Conservation (phyloP, 2,113 vertebrate genomes). For the Forbesichthys agassizii region DNA sequence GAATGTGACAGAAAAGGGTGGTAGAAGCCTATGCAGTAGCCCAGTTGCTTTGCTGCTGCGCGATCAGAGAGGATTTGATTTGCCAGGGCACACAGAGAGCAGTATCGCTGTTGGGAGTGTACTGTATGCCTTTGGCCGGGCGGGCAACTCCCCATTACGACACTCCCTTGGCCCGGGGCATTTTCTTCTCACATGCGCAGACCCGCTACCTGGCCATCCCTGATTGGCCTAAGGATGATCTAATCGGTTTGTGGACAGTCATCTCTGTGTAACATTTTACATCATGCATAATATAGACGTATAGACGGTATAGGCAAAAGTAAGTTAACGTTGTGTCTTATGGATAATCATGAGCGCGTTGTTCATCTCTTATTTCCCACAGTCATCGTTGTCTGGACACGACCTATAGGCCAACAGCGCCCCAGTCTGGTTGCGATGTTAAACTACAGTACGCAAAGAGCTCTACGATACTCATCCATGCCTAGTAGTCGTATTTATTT, state of each 20-base stretch:
- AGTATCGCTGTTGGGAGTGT: constrained; percentile 38
- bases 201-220: constrained; percentile 20
- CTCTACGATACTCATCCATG: too few relatives aligned
- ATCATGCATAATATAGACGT: neutral
- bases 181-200: neutral
- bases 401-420: neutral
- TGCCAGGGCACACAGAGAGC: constrained; percentile 14
- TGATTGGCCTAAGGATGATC: neutral
- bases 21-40: constrained; percentile 20
- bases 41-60: constrained; percentile 32
- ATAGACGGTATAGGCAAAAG: neutral
- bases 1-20: constrained; percentile 1
- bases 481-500: too few relatives aligned
- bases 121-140: constrained; percentile 27
- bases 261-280: neutral
- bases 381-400: neutral
- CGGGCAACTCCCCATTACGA: constrained; percentile 59
- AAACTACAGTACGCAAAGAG: too few relatives aligned
- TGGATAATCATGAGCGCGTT: neutral
- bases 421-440: too few relatives aligned
- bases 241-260: neutral
- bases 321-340: neutral
- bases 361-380: neutral
- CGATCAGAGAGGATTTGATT: constrained; percentile 39
- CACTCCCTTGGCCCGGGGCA: constrained; percentile 32